Evolutionary conservation across 2,113 vertebrate species (phyloP), one percentile per base, ranked within the genome.

Genomic region (Canis aureus): DNA sequence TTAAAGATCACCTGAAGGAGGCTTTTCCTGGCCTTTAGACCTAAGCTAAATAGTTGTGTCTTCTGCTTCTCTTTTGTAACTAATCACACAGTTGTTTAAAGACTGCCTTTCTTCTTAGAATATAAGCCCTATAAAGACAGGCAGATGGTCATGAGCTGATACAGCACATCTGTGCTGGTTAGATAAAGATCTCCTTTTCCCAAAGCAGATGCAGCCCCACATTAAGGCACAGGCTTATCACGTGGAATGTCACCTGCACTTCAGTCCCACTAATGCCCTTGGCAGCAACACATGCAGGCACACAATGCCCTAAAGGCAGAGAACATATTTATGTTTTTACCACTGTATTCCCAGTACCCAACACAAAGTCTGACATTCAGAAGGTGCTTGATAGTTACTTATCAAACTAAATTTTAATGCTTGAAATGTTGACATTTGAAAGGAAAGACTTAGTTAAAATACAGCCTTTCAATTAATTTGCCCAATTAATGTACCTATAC

Each of bases 61-160:
- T 93, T 91, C 49, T 2, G 4, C 32, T 67, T 88, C 15, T 66
- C 59, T 59, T 81, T 53, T 29, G 12, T 79, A 78, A 71, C 12
- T 76, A 53, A 73, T 51, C 35, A 66, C 27, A 73, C 4, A 62
- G 51, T 27, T 43, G 3, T 55, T 87, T 82, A 43, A 43, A 95
- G 35, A 64, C 43, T 92, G 64, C 17, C 71, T 86, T 82, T 96
- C 29, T 82, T 93, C 11, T 55, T 93, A 79, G n/a, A 94, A 89
- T 78, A 23, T 51, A 60, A 80, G n/a, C 32, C 53, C 23, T 66
- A 1, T 64, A 62, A 69, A 62, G 23, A 51, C 25, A 96, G 35
- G 80, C 64, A 57, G 84, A 38, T n/a, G 55, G 53, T 4, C 17
- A 29, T 15, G 43, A 35, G 3, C 20, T n/a, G 49, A 32, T 0